A percentile compares a stretch with the other conserved stretches of the same genome.
Evolutionary conservation across 2,888 invertebrate genomes (phyloP).

Genomic region (Phalera bucephala): DNA sequence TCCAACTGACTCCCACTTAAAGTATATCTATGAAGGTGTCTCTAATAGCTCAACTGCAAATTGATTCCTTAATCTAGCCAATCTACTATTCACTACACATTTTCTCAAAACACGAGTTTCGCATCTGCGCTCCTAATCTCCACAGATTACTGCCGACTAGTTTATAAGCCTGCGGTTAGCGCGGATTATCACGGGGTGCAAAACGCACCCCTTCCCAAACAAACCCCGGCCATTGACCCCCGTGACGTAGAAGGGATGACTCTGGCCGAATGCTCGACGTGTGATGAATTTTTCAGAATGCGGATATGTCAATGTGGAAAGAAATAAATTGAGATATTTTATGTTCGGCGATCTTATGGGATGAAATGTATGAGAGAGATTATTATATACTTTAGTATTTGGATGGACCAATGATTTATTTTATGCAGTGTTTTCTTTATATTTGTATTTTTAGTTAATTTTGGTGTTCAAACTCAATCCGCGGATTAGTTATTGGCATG

Average conservation of each 20-base stretch:
- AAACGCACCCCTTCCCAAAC: constrained; percentile 32
- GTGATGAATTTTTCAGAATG: constrained; percentile 26
- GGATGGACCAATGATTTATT: too few relatives aligned
- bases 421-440: too few relatives aligned
- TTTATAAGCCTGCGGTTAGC: constrained; percentile 32
- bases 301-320: neutral
- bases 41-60: too few relatives aligned
- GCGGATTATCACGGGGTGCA: constrained; percentile 33
- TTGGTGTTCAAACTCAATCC: too few relatives aligned
- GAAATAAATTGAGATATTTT: neutral
- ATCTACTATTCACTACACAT: too few relatives aligned
- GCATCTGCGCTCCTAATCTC: constrained; percentile 1
- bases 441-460: too few relatives aligned
- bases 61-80: too few relatives aligned
- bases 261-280: constrained; percentile 16
- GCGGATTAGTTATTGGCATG: too few relatives aligned
- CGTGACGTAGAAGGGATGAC: constrained; percentile 13
- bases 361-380: neutral
- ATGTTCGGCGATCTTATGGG: neutral
- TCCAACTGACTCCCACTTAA: too few relatives aligned
- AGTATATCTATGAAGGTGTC: too few relatives aligned
- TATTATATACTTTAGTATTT: neutral
- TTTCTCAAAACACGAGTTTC: neutral
- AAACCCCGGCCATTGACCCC: constrained; percentile 28
- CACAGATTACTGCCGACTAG: constrained; percentile 8